Conservation (phyloP, 2,113 vertebrate species). For the Cariama cristata region DNA sequence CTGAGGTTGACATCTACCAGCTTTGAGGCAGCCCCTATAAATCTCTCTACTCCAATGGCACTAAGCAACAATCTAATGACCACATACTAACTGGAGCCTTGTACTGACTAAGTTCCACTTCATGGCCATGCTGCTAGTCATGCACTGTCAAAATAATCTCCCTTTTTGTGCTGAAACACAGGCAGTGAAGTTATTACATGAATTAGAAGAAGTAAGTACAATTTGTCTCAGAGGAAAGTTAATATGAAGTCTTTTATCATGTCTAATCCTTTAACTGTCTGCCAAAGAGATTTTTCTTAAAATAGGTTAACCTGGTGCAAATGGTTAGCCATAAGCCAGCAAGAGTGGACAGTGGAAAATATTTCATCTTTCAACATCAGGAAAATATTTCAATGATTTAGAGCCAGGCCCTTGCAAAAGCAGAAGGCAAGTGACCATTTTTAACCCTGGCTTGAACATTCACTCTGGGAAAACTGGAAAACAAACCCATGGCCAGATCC, state of each 20-base stretch:
- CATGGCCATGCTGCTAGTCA: neutral
- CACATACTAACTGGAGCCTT: fast-evolving
- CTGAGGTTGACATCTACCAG: neutral
- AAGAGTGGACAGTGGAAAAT: neutral
- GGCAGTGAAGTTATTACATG: neutral
- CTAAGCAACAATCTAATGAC: neutral
- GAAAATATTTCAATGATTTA: neutral
- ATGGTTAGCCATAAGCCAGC: neutral
- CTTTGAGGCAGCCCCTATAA: neutral
- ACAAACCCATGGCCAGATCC: neutral
- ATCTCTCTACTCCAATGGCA: neutral
- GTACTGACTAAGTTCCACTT: neutral
- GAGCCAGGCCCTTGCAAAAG: neutral
- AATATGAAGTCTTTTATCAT: neutral
- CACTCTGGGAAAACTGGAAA: neutral
- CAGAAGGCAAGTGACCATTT: neutral
- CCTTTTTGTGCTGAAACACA: neutral
- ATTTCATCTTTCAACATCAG: neutral
- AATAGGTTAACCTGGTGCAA: neutral
- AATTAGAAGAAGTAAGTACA: neutral
- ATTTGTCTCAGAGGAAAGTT: neutral
- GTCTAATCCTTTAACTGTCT: neutral
- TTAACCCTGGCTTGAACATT: neutral
- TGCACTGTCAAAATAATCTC: neutral
- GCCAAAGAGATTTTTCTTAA: neutral